phyloP scores from a whole-genome alignment of 2,113 vertebrate genomes.

The Steatornis caripensis region DNA sequence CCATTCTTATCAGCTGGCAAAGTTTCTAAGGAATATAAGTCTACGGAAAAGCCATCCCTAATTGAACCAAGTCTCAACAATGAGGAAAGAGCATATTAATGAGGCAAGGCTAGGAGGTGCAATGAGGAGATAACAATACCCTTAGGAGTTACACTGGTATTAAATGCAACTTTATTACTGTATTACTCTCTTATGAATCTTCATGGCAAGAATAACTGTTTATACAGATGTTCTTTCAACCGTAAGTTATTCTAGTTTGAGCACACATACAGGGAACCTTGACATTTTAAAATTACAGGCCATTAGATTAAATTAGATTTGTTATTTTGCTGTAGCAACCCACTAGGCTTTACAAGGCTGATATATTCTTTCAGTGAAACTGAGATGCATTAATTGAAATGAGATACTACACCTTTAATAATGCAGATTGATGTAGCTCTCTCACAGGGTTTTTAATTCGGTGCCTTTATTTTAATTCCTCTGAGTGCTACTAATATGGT shows the following conservation, averaged over 20 bases:
- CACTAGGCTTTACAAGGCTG: not conserved
- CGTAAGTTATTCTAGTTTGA: constrained; percentile 29
- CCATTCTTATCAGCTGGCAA: constrained; percentile 58
- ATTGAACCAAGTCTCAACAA: constrained; percentile 52
- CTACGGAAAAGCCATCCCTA: constrained; percentile 66
- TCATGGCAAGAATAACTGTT: constrained; percentile 29
- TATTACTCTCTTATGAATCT: constrained; percentile 42
- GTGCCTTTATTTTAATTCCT: constrained; percentile 28
- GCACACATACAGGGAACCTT: not conserved
- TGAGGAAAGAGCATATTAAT: constrained; percentile 64
- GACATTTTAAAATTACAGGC: constrained; percentile 58
- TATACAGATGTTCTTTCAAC: constrained; percentile 36
- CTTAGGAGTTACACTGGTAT: not conserved
- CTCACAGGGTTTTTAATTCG: not conserved
- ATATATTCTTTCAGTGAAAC: constrained; percentile 67
- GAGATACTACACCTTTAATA: constrained; percentile 73
- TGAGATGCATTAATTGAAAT: constrained; percentile 64
- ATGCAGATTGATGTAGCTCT: constrained; percentile 55
- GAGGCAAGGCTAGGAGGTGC: constrained; percentile 36
- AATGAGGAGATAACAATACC: constrained; percentile 64
- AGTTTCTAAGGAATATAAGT: constrained; percentile 47
- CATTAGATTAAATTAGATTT: not conserved
- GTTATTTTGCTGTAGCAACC: constrained; percentile 23
- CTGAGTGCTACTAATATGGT: not conserved
- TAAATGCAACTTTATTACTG: constrained; percentile 40